Percentiles rank a stretch among this genome's conserved stretches.
These are phyloP conservation scores for Drosophila glabriapex DNA, from an alignment of 2,888 invertebrate species.

Conservation along the genomic window DNA sequence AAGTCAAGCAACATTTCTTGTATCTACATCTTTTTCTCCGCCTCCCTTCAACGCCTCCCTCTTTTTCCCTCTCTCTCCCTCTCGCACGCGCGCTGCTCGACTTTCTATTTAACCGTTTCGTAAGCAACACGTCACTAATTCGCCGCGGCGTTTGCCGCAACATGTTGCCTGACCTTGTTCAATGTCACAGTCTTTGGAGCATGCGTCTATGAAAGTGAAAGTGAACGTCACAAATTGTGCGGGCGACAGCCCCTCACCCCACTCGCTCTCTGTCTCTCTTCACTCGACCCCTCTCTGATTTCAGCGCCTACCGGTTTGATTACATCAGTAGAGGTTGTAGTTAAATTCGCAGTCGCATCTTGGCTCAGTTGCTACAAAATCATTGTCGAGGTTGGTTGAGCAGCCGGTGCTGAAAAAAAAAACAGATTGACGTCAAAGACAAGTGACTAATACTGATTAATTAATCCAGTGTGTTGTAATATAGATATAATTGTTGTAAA, in stretches of 20 bases:
- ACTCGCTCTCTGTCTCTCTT: neutral
- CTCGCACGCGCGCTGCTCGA: slow-evolving; percentile 34
- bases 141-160: slow-evolving; percentile 41
- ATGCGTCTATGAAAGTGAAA: slow-evolving; percentile 61
- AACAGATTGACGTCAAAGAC: neutral
- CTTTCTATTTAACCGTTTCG: slow-evolving; percentile 51
- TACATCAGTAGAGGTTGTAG: slow-evolving; percentile 63
- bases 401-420: slow-evolving; percentile 1
- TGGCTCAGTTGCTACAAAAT: slow-evolving; percentile 59
- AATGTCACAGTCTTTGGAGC: slow-evolving; percentile 62
- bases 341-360: slow-evolving; percentile 27
- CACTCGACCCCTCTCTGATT: slow-evolving; percentile 30
- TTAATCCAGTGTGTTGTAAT: slow-evolving; percentile 20
- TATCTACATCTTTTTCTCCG: slow-evolving; percentile 51
- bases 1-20: slow-evolving; percentile 59
- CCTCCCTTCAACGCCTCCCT: neutral
- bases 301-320: slow-evolving; percentile 42
- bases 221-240: slow-evolving; percentile 69
- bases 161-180: slow-evolving; percentile 78
- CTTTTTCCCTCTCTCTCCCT: slow-evolving; percentile 4
- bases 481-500: neutral
- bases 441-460: slow-evolving; percentile 12
- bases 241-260: neutral
- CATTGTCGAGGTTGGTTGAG: slow-evolving; percentile 66
- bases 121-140: slow-evolving; percentile 60